Base-by-base conservation (phyloP, 2,888 invertebrate species). In the Agrochola litura region DNA sequence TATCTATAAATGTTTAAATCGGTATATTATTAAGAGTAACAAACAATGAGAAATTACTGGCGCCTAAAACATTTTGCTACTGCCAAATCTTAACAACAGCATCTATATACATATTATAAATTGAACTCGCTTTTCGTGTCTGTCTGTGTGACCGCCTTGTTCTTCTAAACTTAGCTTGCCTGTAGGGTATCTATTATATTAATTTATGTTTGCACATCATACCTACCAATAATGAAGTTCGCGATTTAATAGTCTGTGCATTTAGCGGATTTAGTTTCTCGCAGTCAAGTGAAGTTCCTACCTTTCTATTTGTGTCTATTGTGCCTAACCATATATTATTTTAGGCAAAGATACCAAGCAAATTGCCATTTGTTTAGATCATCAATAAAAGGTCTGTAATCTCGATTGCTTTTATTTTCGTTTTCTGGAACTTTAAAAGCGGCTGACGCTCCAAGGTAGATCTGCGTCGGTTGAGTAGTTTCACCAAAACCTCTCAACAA, bases 1-100 rank as follows among this genome's bases (percentile, higher is more conserved):
- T 49, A 49, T 49, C 16, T 49, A 16, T 16, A 16, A 52, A 9
- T 52, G 49, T 49, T 30, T 12, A 25, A 30, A 30, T 14, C 14
- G 22, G 8, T 49, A 54, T 43, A 43, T 43, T 46, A 9, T 25
- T 63, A 41, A 49, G 46, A 78, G 37, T n/a, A 67, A 60, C 37
- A 58, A 84, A 68, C 70, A 77, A 74, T 79, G 56, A 76, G 73
- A 80, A 86, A 82, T 74, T 54, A 79, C 79, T 74, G 66, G 73
- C 78, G 76, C 66, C 64, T 73, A 49, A 77, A 76, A 65, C 58
- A 69, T 66, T 72, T 77, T 52, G 68, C 77, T 71, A 77, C 74
- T 89, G 90, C 90, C 90, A 90, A 91, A 89, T 86, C 76, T 77
- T 78, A 79, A 88, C 88, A 90, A 91, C 88, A 89, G 91, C 89